Percentiles rank a stretch among this genome's conserved stretches.
phyloP scores from a whole-genome alignment of 2,888 invertebrate species.

The Hypsopygia costalis region DNA sequence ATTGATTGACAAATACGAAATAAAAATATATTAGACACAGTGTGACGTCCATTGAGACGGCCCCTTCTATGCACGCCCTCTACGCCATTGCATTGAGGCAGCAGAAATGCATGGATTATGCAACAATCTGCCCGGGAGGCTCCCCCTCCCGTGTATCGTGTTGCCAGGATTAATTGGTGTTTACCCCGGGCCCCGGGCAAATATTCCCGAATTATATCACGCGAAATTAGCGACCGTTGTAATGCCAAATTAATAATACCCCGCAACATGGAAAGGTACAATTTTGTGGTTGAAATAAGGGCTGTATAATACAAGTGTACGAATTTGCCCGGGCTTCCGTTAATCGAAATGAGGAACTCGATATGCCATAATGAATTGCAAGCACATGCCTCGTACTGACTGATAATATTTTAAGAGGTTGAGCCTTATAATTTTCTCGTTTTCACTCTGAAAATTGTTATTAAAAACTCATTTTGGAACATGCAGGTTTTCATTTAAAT shows the following conservation, averaged over 20 bases:
- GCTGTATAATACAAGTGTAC: constrained; percentile 10
- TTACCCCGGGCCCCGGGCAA: constrained; percentile 60
- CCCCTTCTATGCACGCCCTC: constrained; percentile 42
- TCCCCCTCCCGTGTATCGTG: constrained; percentile 58
- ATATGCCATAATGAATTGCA: background rate
- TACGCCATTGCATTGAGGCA: constrained; percentile 59
- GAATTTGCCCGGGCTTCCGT: constrained; percentile 12
- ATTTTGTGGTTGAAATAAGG: constrained; percentile 34
- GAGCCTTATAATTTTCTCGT: constrained; percentile 2
- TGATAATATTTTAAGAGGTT: background rate
- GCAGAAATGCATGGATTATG: constrained; percentile 73
- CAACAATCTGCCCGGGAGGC: constrained; percentile 59
- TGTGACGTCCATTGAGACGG: constrained; percentile 39
- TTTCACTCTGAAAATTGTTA: background rate
- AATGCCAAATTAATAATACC: constrained; percentile 66
- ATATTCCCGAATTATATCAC: constrained; percentile 62
- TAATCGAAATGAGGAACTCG: constrained; percentile 9
- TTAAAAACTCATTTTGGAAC: too few relatives aligned
- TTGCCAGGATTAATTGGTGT: constrained; percentile 77
- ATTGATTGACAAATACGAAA: constrained; percentile 49
- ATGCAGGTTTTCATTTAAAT: too few relatives aligned
- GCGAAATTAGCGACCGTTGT: constrained; percentile 65
- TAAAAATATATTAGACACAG: constrained; percentile 50
- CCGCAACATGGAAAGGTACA: constrained; percentile 29
- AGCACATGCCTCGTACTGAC: background rate